Base-by-base conservation (phyloP, 2,797 vertebrate genomes). In the Pseudochirops cupreus region DNA sequence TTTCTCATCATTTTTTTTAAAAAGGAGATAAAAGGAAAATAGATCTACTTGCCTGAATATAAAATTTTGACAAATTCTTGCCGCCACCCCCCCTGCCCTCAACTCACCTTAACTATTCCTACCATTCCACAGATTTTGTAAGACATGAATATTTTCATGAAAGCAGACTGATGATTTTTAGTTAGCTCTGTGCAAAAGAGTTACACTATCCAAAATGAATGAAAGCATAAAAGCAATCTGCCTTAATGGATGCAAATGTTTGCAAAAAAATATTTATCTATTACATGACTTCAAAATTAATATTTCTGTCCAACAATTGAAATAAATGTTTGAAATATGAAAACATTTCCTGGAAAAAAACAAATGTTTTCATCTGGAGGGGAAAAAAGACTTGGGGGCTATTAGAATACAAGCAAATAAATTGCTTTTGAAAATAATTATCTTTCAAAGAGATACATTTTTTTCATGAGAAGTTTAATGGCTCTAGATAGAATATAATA, bases 131-230 rank as follows among this genome's bases (percentile, higher is more conserved):
- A 46, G 24, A 87, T 91, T 12, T 62, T 62, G 53, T 93, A 94
- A 94, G 46, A 11, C 56, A 93, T 21, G 54, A 95, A 91, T 52
- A 93, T 87, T 91, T 93, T 82, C 31, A 93, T 54, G 1, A 52
- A 91, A 39, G 54, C 18, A 90, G 12, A 46, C 5, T 67, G 62
- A 90, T 46, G 91, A 91, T 24, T 74, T 90, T 93, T 90, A 62
- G 57, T 87, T 89, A 92, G 33, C 67, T 94, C 54, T 54, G 92
- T 91, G 29, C 0, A 94, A 92, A 56, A 52, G 46, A 94, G 16
- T 92, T 67, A 67, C 52, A 92, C 26, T 92, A 93, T 90, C 89
- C 92, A 91, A 93, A 89, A 54, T 91, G 93, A 91, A 56, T 93
- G 21, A 90, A 93, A 93, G 56, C 39, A 67, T 56, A 90, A 93